Conservation (phyloP, 2,888 invertebrate genomes). For the Macaria notata region DNA sequence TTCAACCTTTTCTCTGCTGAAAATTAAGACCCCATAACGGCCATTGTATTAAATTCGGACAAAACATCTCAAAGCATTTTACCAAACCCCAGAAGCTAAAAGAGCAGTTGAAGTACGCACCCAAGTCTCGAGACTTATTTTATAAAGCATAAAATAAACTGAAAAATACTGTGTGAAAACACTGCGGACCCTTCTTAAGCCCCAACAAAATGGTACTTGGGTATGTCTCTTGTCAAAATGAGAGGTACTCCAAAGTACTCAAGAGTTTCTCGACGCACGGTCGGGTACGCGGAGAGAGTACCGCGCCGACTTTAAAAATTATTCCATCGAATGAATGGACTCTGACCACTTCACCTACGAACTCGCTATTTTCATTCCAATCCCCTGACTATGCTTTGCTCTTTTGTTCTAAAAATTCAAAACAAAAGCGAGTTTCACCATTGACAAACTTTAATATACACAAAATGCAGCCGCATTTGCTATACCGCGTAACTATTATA, state of each 20-base stretch:
- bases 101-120: slow-evolving; percentile 20
- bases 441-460: too few species aligned
- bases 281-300: slow-evolving; percentile 24
- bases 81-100: slow-evolving; percentile 11
- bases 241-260: slow-evolving; percentile 38
- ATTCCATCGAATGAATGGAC: slow-evolving; percentile 22
- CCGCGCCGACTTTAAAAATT: slow-evolving; percentile 23
- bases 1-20: too few species aligned
- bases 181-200: slow-evolving; percentile 34
- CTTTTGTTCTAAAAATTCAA: too few species aligned
- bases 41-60: slow-evolving; percentile 1
- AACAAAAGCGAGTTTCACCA: too few species aligned
- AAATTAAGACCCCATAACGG: background rate
- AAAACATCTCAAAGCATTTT: slow-evolving; percentile 15
- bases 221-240: slow-evolving; percentile 45
- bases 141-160: slow-evolving; percentile 26
- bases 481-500: background rate
- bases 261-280: slow-evolving; percentile 39
- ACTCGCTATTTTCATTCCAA: slow-evolving; percentile 4
- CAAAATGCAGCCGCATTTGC: too few species aligned
- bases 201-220: slow-evolving; percentile 52
- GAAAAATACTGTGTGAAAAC: slow-evolving; percentile 36
- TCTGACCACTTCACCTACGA: slow-evolving; percentile 10
- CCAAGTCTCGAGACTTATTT: slow-evolving; percentile 17
- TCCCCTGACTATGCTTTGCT: background rate